Base-by-base conservation (phyloP, 23 tunicate species). In the Trididemnum miniatum region DNA sequence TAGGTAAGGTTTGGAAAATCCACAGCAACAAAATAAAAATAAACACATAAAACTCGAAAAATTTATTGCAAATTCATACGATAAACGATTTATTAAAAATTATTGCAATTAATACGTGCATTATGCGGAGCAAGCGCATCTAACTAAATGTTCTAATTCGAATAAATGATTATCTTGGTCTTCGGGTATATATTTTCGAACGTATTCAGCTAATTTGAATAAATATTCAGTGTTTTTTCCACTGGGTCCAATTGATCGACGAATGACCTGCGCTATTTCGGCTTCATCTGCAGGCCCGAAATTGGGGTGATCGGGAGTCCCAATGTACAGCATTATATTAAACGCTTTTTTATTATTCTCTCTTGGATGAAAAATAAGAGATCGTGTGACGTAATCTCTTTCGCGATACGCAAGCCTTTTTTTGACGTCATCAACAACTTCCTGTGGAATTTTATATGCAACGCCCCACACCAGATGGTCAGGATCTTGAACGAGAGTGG, bases 131-230 rank as follows among this genome's bases (percentile, higher is more conserved):
- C 26, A 62, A 62, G 66, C 82, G 38, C 22, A 51, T 51, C 80
- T 80, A 24, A 93, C 98, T 9, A 93, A 84, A 20, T 51, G 65
- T 57, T 93, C 98, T 25, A 93, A 72, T 18, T 80, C 49, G 62
- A 93, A 93, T 35, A 93, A 76, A 76, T 93, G 98, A 18, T 49
- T 31, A 44, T 93, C 98, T 35, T 80, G 57, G 80, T 93, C 98
- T 76, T 93, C 98, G 2, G 98, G 98, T 39, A 93, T 93, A 71
- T 93, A 15, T 25, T 80, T 80, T 49, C 89, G 78, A 18, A 93
- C 98, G 76, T 80, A 93, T 49, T 88, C 81, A 12, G 98, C 98
- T 1, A 88, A 65, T 20, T 88, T 88, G 31, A 93, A 57, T 57
- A 93, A 59, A 75, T 93, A 93, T 33, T 93, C 98, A 20, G 69